These are phyloP conservation scores for Pyrgilauda ruficollis DNA, from an alignment of 2,113 vertebrate species.

Conservation along the genomic window DNA sequence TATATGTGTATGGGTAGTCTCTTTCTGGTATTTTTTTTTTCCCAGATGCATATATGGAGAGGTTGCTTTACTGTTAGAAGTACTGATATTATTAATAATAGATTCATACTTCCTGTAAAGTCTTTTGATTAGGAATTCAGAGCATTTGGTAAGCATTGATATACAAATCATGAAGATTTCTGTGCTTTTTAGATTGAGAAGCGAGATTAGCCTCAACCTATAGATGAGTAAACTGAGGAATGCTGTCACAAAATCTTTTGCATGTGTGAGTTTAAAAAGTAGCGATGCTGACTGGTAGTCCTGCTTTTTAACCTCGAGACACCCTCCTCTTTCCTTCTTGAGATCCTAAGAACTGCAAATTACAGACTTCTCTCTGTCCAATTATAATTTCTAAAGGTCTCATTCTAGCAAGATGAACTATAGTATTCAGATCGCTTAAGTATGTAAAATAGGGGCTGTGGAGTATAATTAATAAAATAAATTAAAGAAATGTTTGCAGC, in stretches of 20 bases:
- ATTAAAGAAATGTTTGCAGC: conserved; percentile 14
- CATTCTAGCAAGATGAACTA: conserved; percentile 35
- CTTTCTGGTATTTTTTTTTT: neutral
- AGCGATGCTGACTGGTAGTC: neutral
- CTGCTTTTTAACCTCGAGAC: conserved; percentile 2
- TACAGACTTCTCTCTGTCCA: conserved; percentile 31
- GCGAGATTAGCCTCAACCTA: neutral
- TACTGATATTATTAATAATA: conserved; percentile 32
- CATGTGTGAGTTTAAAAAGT: neutral
- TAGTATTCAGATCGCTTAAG: conserved; percentile 39
- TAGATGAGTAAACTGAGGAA: neutral
- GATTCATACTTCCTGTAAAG: neutral
- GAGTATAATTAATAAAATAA: conserved; percentile 33
- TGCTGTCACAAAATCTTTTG: neutral
- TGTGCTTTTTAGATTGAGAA: neutral
- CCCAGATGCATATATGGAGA: neutral
- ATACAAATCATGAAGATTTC: conserved; percentile 5
- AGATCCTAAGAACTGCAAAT: conserved; percentile 46
- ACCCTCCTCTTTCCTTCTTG: neutral
- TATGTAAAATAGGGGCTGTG: conserved; percentile 28
- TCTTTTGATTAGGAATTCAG: conserved; percentile 31
- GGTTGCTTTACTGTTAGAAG: neutral
- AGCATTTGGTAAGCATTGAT: neutral
- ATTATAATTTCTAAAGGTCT: conserved; percentile 56
- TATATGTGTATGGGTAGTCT: neutral